Conservation (phyloP, 2,113 vertebrate genomes). For the Protobothrops mucrosquamatus region DNA sequence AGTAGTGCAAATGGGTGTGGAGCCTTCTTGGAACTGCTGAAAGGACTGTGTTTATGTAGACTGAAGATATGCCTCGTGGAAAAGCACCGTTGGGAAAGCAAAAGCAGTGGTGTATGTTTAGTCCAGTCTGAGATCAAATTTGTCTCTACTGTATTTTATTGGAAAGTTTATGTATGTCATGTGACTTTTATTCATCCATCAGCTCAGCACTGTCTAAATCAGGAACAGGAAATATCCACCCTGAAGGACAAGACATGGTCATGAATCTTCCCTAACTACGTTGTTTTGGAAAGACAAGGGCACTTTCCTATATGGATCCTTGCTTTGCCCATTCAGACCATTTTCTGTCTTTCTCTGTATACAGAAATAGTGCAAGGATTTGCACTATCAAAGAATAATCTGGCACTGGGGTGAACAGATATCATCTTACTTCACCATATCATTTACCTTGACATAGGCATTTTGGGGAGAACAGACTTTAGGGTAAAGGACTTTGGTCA, state of each 20-base stretch:
- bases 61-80: no score
- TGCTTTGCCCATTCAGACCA: not conserved
- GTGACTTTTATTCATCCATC: no score
- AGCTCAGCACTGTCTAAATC: no score
- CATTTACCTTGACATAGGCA: not conserved
- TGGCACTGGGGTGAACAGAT: not conserved
- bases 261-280: no score
- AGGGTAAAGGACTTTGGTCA: not conserved
- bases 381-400: not conserved
- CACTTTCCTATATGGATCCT: not conserved
- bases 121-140: not conserved
- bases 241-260: no score
- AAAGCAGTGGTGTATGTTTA: not conserved
- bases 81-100: no score
- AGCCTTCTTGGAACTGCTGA: no score
- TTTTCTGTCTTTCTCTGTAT: not conserved
- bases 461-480: not conserved
- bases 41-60: no score
- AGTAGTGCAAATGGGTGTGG: no score
- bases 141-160: not conserved
- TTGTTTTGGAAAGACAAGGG: not conserved
- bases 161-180: no score
- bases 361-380: not conserved
- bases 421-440: not conserved
- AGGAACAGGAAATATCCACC: no score